Conservation (phyloP, 64 coral and sea anemone species). For the Anthopleura sola region DNA sequence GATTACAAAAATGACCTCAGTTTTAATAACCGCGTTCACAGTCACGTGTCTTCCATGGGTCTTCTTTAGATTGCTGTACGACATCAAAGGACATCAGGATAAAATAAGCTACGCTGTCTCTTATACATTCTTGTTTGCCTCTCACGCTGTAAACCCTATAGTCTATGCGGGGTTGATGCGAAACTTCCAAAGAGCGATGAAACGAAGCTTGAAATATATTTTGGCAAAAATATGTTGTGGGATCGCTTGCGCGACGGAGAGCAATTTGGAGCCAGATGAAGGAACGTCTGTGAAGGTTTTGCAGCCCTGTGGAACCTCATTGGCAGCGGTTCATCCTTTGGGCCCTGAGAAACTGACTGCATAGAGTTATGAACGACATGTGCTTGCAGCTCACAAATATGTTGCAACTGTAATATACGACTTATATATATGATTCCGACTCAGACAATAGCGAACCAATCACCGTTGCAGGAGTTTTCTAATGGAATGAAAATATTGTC, state of each 20-base stretch:
- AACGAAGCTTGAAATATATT: neutral
- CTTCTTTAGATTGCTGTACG: constrained; percentile 24
- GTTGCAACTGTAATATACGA: too few species aligned
- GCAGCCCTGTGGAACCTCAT: neutral
- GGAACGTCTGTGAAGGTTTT: neutral
- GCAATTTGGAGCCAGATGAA: neutral
- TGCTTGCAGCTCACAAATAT: too few species aligned
- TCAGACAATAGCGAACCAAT: too few species aligned
- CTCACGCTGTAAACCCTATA: constrained; percentile 41
- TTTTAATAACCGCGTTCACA: constrained; percentile 8
- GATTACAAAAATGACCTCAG: constrained; percentile 21
- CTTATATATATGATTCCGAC: too few species aligned
- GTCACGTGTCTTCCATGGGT: constrained; percentile 44
- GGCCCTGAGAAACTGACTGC: neutral
- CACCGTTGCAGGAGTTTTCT: too few species aligned
- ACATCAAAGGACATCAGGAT: constrained; percentile 43
- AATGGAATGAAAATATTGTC: too few species aligned
- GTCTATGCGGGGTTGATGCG: constrained; percentile 36
- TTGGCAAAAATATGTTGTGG: neutral
- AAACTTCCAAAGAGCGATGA: constrained; percentile 37
- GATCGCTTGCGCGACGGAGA: neutral
- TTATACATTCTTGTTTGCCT: constrained; percentile 18
- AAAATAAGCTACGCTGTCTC: constrained; percentile 15
- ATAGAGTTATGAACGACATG: neutral
- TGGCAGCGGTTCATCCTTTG: neutral